phyloP scores from a whole-genome alignment of 2,797 vertebrate species.

The Odontamblyopus lacepedii region DNA sequence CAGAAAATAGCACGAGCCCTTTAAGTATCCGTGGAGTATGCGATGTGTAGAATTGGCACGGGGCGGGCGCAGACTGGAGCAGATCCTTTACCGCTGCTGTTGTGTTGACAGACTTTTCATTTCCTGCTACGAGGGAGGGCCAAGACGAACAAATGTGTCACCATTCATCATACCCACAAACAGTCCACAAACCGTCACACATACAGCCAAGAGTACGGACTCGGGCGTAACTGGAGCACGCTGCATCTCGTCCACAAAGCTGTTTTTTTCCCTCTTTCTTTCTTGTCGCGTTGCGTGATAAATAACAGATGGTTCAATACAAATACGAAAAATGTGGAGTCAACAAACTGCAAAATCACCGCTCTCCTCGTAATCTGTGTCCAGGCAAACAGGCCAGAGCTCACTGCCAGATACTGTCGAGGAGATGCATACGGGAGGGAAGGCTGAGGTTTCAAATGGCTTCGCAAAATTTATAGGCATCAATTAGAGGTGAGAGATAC shows the following conservation, averaged over 20 bases:
- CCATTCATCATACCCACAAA: conserved; percentile 35
- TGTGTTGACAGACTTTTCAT: conserved; percentile 44
- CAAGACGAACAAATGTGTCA: conserved; percentile 43
- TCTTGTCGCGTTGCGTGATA: conserved; percentile 9
- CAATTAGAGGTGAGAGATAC: not conserved
- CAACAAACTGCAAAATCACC: conserved; percentile 13
- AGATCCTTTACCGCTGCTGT: conserved; percentile 30
- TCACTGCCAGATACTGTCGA: not conserved
- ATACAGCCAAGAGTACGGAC: conserved; percentile 30
- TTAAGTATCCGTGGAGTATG: no score
- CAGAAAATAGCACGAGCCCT: no score
- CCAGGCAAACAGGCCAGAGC: not conserved
- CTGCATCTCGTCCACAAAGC: conserved; percentile 28
- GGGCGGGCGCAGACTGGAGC: conserved; percentile 1
- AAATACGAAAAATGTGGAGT: conserved; percentile 28
- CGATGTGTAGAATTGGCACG: conserved; percentile 16
- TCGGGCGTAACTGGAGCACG: conserved; percentile 41
- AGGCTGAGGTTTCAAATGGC: not conserved
- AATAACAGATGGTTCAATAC: conserved; percentile 54
- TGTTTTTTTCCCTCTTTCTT: conserved; percentile 6
- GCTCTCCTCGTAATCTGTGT: not conserved
- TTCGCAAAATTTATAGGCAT: not conserved
- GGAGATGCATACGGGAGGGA: not conserved
- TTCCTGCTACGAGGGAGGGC: conserved; percentile 33
- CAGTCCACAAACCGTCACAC: conserved; percentile 24